Percentiles rank a stretch among this genome's conserved stretches.
phyloP scores from a whole-genome alignment of 2,888 invertebrate species.

The Drosophila buzzatii region DNA sequence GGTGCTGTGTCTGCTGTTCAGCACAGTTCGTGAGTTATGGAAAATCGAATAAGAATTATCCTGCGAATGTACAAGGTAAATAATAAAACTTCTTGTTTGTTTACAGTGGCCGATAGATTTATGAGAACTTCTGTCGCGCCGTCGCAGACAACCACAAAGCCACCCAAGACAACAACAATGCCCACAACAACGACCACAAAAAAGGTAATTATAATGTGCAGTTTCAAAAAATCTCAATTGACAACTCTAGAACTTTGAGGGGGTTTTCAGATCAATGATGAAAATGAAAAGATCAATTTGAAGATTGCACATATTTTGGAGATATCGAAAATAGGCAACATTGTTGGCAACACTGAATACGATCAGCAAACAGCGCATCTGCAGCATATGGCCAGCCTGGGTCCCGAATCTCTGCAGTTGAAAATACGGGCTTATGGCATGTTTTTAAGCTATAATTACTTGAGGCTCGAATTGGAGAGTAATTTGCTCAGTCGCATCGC shows the following conservation, averaged over 20 bases:
- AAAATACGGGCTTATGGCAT: constrained; percentile 14
- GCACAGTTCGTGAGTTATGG: constrained; percentile 23
- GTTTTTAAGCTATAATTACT: constrained; percentile 27
- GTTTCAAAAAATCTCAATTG: background rate
- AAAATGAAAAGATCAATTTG: constrained; percentile 8
- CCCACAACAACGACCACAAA: background rate
- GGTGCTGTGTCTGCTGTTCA: constrained; percentile 4
- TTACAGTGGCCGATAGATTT: background rate
- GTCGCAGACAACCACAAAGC: no score
- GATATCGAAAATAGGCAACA: constrained; percentile 15
- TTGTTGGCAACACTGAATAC: constrained; percentile 35
- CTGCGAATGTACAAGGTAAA: background rate
- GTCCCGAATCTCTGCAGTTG: background rate
- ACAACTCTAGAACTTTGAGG: background rate
- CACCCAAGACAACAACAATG: no score
- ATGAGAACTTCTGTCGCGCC: no score
- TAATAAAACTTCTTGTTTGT: background rate
- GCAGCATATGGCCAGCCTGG: background rate
- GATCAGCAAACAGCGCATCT: constrained; percentile 5
- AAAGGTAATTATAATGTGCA: constrained; percentile 4
- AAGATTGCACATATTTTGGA: constrained; percentile 13
- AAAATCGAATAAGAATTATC: background rate
- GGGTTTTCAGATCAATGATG: background rate
- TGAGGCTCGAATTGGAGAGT: constrained; percentile 31
- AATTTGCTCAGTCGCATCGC: constrained; percentile 21